phyloP scores from a whole-genome alignment of 1,140 invertebrate species.

The Geopemphigus sp. region DNA sequence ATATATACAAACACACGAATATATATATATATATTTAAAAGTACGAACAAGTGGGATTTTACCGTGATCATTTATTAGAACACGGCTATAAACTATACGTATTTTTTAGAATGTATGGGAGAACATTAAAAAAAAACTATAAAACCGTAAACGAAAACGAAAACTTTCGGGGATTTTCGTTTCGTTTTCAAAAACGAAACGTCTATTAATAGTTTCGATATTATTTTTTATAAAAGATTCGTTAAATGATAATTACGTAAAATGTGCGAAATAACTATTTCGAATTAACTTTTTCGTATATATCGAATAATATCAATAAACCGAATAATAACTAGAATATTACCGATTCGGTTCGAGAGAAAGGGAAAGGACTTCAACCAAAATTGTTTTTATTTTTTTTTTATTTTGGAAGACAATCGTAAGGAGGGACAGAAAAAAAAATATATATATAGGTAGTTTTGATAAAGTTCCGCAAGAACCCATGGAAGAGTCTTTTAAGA shows the following conservation, averaged over 20 bases:
- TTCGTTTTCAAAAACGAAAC: no score
- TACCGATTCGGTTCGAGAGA: neutral
- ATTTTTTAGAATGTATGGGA: no score
- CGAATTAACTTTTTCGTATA: neutral
- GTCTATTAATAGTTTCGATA: no score
- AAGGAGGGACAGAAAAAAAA: conserved; percentile 18
- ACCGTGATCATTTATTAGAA: no score
- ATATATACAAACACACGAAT: neutral
- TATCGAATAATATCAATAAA: neutral
- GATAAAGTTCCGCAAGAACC: conserved; percentile 40
- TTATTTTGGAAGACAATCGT: neutral
- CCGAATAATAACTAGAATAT: neutral
- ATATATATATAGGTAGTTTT: neutral
- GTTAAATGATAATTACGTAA: no score
- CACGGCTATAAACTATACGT: no score
- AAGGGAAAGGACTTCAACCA: conserved; percentile 30
- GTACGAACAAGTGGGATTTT: no score
- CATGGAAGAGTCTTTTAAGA: conserved; percentile 11
- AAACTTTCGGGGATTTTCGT: no score
- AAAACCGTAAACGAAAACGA: neutral
- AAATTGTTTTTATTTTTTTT: conserved; percentile 4
- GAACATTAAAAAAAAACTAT: neutral
- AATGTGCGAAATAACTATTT: no score
- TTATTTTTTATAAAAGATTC: no score
- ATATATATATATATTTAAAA: neutral